Conservation (phyloP, 2,797 vertebrate genomes). For the Fundulus diaphanus region DNA sequence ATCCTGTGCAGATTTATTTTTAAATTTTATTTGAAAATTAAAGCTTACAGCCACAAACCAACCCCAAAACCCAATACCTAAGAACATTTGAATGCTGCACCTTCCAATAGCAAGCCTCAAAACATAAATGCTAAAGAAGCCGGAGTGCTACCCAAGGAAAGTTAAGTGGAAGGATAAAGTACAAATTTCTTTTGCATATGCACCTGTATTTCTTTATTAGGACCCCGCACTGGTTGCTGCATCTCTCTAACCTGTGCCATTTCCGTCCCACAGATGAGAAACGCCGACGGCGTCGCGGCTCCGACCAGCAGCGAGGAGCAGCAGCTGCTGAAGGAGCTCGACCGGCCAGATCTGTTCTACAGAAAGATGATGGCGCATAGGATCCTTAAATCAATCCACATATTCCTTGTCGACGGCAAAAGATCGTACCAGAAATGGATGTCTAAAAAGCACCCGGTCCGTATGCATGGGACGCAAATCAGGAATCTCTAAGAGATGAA, state of each 20-base stretch:
- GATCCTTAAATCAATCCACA: conserved; percentile 79
- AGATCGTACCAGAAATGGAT: conserved; percentile 63
- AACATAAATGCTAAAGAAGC: not conserved
- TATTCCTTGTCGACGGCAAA: conserved; percentile 79
- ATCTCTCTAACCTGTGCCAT: not conserved
- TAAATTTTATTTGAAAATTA: too few relatives aligned
- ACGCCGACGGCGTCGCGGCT: conserved; percentile 21
- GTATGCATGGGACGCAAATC: not conserved
- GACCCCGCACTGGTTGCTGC: not conserved
- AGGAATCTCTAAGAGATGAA: not conserved
- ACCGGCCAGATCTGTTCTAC: conserved; percentile 66
- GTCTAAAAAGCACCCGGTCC: not conserved
- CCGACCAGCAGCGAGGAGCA: conserved; percentile 54
- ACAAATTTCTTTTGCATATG: too few relatives aligned
- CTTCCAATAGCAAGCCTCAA: too few relatives aligned
- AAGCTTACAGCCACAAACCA: too few relatives aligned
- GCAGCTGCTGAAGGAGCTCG: conserved; percentile 58
- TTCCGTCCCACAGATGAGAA: conserved; percentile 73
- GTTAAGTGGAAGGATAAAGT: not conserved
- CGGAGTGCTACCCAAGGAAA: not conserved
- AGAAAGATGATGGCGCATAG: conserved; percentile 72
- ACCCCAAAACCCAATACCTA: too few relatives aligned
- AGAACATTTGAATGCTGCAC: too few relatives aligned
- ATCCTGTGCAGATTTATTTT: not conserved
- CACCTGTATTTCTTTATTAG: not conserved